Evolutionary conservation across 2,888 invertebrate species (phyloP), one percentile per base, ranked within the genome.

Genomic region (Stenodera caucasica): DNA sequence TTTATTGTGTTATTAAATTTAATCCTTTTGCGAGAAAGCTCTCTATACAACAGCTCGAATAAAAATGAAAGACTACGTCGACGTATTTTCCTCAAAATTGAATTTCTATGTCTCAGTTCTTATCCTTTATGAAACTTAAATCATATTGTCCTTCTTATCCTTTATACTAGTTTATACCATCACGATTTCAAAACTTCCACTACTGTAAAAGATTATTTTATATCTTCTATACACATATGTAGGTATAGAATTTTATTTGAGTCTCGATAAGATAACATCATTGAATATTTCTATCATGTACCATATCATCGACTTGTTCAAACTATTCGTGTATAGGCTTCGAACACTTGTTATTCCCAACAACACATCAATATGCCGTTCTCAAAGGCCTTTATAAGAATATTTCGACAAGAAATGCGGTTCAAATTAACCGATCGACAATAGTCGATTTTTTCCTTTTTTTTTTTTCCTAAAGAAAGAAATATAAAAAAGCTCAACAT

Each of bases 281-380:
- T 61, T 61, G 57, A 54, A 54, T 61, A 61, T 61, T 61, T 61
- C 54, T 54, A 57, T 61, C 61, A 61, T 61, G 60, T 23, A 2
- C 30, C 30, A 26, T 33, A 45, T 29, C 12, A 56, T 56, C 33
- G 45, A 32, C 53, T 52, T 55, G 53, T 60, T 53, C 53, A 26
- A 45, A 15, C 18, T 55, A 33, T 35, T 29, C 23, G 23, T 21
- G 1, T 52, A 23, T 29, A 53, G 18, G 40, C 18, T 18, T 30
- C 49, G 15, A 50, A 49, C 35, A 23, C 29, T 32, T 29, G 50
- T 59, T 59, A 55, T 60, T 55, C 51, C 30, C 40, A 50, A 51
- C 55, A 51, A 35, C 55, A 52, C 40, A 18, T 55, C 58, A 37
- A 58, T 58, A 40, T 26, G 35, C 37, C 49, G 21, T 49, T 50